Evolutionary conservation across 2,888 invertebrate species (phyloP).

Genomic region (Luperina testacea): DNA sequence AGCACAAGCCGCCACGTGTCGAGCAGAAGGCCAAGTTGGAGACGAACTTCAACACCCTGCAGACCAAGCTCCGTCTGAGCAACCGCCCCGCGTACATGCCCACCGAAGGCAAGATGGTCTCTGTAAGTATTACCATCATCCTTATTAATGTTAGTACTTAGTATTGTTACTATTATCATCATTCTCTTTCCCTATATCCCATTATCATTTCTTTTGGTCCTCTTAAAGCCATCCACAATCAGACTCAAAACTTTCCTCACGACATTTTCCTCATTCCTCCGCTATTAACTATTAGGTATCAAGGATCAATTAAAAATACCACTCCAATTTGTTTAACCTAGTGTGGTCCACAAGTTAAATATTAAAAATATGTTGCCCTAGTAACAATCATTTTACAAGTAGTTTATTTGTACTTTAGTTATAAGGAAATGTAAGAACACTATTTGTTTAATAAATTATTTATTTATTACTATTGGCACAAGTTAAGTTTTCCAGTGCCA

Average conservation of each 20-base stretch:
- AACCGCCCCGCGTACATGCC: conserved; percentile 99
- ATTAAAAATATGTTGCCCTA: not conserved
- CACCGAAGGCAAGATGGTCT: conserved; percentile 99
- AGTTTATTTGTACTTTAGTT: not conserved
- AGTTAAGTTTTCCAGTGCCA: not conserved
- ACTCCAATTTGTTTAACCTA: not conserved
- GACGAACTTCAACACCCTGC: conserved; percentile 99
- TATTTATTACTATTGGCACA: too few relatives aligned
- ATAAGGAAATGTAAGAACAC: too few relatives aligned
- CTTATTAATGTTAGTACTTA: too few relatives aligned
- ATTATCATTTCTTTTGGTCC: not conserved
- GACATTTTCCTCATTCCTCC: not conserved
- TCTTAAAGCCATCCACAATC: not conserved
- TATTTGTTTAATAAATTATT: too few relatives aligned
- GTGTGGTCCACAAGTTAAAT: not conserved
- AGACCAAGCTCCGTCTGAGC: conserved; percentile 99
- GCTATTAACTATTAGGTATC: not conserved
- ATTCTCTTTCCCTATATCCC: not conserved
- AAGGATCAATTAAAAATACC: not conserved
- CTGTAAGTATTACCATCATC: conserved; percentile 90
- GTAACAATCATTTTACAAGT: not conserved
- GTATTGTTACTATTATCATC: not conserved
- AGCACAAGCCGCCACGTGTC: conserved; percentile 99
- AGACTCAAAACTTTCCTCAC: not conserved
- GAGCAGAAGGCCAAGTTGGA: conserved; percentile 99